Conservation (phyloP, 2,797 vertebrate species). For the Carapus acus region DNA sequence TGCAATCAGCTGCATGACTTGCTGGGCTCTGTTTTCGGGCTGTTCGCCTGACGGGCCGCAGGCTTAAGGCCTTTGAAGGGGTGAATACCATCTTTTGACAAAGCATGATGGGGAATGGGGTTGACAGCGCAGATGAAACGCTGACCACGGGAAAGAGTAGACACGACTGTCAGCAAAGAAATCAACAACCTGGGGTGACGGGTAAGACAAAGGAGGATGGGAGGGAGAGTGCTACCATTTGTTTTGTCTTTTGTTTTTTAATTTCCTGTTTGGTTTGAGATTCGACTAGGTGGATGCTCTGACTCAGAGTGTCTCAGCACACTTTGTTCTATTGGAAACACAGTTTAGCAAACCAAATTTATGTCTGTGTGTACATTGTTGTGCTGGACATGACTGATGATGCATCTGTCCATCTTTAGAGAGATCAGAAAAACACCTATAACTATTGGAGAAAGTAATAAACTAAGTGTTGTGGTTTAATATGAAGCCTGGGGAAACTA, state of each 20-base stretch:
- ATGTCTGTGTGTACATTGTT: constrained; percentile 61
- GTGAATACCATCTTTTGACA: constrained; percentile 99
- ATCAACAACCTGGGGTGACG: constrained; percentile 29
- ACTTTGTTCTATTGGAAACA: constrained; percentile 14
- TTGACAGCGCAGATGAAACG: constrained; percentile 55
- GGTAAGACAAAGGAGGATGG: constrained; percentile 28
- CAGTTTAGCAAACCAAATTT: constrained; percentile 16
- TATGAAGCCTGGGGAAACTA: no score
- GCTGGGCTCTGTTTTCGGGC: constrained; percentile 96
- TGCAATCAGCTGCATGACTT: constrained; percentile 79
- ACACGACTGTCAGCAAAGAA: constrained; percentile 41
- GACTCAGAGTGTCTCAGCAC: constrained; percentile 69
- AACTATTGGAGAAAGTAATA: no score
- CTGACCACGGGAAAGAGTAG: constrained; percentile 35
- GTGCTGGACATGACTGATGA: no score
- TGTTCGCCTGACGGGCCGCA: constrained; percentile 99
- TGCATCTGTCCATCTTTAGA: no score
- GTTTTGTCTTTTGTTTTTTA: constrained; percentile 15
- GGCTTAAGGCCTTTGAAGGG: constrained; percentile 99
- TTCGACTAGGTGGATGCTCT: constrained; percentile 4
- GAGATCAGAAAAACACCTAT: no score
- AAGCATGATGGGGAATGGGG: constrained; percentile 85
- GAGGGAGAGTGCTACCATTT: constrained; percentile 31
- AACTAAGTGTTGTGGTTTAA: no score
- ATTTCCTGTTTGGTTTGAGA: constrained; percentile 41